phyloP scores from a whole-genome alignment of 2,888 invertebrate genomes.

The Rotaria sp. region DNA sequence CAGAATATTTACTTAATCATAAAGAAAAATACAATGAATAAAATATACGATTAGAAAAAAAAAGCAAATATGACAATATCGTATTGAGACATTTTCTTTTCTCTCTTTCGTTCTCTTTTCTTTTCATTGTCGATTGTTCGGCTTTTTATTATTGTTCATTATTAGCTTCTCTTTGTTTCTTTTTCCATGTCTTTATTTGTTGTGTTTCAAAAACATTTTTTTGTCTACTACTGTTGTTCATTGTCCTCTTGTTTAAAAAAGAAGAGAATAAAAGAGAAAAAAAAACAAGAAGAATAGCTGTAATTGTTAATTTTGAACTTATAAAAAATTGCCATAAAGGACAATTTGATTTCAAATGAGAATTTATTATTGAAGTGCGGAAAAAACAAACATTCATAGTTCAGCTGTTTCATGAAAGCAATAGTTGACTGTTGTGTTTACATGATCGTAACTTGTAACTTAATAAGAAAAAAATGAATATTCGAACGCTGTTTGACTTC shows the following conservation, averaged over 20 bases:
- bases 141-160: not conserved
- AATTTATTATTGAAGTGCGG: too few relatives aligned
- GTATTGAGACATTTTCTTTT: not conserved
- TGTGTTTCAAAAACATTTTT: not conserved
- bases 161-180: not conserved
- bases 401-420: too few relatives aligned
- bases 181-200: not conserved
- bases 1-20: constrained; percentile 81
- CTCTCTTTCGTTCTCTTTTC: too few relatives aligned
- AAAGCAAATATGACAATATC: not conserved
- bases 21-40: constrained; percentile 39
- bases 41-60: not conserved
- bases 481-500: too few relatives aligned
- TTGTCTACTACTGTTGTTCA: not conserved
- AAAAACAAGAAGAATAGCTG: too few relatives aligned
- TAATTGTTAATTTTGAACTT: too few relatives aligned
- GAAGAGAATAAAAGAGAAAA: not conserved
- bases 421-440: too few relatives aligned
- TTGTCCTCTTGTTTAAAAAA: not conserved
- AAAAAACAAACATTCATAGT: too few relatives aligned
- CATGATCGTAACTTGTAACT: too few relatives aligned
- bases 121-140: not conserved
- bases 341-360: too few relatives aligned
- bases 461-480: too few relatives aligned
- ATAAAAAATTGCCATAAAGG: too few relatives aligned